Evolutionary conservation across 2,888 invertebrate species (phyloP).

Genomic region (Palloptera scutellata): DNA sequence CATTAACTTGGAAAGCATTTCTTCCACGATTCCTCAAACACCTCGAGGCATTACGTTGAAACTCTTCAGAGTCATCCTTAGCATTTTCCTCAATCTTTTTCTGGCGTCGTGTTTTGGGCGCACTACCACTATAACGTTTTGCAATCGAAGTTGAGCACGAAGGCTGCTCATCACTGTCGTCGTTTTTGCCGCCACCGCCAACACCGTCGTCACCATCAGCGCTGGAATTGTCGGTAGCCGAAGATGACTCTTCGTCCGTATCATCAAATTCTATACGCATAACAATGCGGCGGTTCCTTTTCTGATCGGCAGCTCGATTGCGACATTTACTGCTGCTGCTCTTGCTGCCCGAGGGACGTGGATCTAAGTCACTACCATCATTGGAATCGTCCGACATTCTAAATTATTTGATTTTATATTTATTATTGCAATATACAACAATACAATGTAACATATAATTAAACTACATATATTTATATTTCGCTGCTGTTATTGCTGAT

Average conservation of each 20-base stretch:
- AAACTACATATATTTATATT: constrained; percentile 39
- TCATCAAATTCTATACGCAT: constrained; percentile 63
- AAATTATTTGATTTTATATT: too few relatives aligned
- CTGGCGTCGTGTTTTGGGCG: not conserved
- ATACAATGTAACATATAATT: constrained; percentile 41
- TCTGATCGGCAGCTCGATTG: constrained; percentile 30
- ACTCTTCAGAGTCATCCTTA: constrained; percentile 37
- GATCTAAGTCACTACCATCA: constrained; percentile 50
- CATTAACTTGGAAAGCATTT: constrained; percentile 33
- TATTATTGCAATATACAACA: constrained; percentile 35
- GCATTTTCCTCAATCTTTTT: constrained; percentile 17
- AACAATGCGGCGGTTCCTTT: constrained; percentile 58
- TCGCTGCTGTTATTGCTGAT: not conserved
- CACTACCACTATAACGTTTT: constrained; percentile 25
- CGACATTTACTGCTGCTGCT: constrained; percentile 34
- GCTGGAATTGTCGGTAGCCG: constrained; percentile 37
- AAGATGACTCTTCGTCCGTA: constrained; percentile 46
- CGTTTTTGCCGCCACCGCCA: constrained; percentile 33
- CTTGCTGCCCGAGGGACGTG: constrained; percentile 45
- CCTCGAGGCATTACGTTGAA: constrained; percentile 40
- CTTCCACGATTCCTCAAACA: constrained; percentile 41
- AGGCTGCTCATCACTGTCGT: constrained; percentile 44
- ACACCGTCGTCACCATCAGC: constrained; percentile 36
- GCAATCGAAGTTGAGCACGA: constrained; percentile 42
- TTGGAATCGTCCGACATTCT: constrained; percentile 51